phyloP scores from a whole-genome alignment of 2,113 vertebrate genomes.

The Sebastes fasciatus region DNA sequence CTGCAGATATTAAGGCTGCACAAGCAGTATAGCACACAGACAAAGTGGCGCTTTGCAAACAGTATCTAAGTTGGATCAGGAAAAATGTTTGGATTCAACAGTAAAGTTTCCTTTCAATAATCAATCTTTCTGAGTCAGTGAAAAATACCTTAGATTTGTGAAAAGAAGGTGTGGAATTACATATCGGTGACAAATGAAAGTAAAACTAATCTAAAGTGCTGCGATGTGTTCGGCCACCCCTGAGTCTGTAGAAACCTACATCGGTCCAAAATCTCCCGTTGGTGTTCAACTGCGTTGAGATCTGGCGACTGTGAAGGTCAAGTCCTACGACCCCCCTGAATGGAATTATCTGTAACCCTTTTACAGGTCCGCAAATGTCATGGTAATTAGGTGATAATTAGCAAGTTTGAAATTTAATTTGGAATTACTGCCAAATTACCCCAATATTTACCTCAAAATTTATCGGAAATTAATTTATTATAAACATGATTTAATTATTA shows the following conservation, averaged over 20 bases:
- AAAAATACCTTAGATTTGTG: background rate
- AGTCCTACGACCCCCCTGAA: background rate
- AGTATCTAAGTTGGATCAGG: slow-evolving; percentile 1
- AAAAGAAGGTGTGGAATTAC: background rate
- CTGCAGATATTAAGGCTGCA: slow-evolving; percentile 13
- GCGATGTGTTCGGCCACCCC: background rate
- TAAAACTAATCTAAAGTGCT: background rate
- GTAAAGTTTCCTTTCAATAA: background rate
- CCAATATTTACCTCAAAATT: too few species aligned
- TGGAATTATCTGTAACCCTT: too few species aligned
- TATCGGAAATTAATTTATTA: too few species aligned
- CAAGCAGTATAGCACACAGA: background rate
- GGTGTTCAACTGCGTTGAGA: background rate
- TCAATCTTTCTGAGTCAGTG: background rate
- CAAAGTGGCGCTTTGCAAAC: slow-evolving; percentile 10
- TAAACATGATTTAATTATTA: too few species aligned
- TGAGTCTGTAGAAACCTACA: background rate
- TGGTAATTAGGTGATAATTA: too few species aligned
- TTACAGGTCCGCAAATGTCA: too few species aligned
- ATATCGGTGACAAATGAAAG: background rate
- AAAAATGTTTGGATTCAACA: background rate
- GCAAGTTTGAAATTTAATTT: too few species aligned
- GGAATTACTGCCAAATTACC: too few species aligned
- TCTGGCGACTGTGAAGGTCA: background rate
- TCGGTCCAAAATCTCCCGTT: background rate